A percentile compares a stretch with the other conserved stretches of the same genome.
Evolutionary conservation across 2,888 invertebrate genomes (phyloP).

Genomic region (Aelia acuminata): DNA sequence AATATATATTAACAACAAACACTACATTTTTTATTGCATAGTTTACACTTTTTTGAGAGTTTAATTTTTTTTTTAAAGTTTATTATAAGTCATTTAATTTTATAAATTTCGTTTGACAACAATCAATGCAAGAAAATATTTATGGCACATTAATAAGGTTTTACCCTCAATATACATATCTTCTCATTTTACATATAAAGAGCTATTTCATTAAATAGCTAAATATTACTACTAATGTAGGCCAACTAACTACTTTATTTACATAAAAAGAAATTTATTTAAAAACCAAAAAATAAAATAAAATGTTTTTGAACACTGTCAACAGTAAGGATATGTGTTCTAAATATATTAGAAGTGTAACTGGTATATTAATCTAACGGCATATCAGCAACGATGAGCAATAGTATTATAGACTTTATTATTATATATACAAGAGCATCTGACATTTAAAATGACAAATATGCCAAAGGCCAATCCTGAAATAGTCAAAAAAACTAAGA

Average conservation of each 20-base stretch:
- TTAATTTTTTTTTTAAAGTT: constrained; percentile 1
- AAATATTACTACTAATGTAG: constrained; percentile 59
- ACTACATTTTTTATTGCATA: constrained; percentile 60
- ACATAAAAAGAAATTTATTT: constrained; percentile 42
- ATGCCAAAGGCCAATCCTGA: background rate
- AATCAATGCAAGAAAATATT: constrained; percentile 43
- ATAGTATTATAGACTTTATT: background rate
- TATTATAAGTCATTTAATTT: background rate
- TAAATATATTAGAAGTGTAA: constrained; percentile 1
- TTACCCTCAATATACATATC: constrained; percentile 43
- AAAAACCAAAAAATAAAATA: constrained; percentile 8
- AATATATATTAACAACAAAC: constrained; percentile 53
- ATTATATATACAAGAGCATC: constrained; percentile 9
- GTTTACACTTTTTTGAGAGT: constrained; percentile 58
- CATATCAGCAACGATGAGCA: constrained; percentile 36
- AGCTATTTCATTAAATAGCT: constrained; percentile 18
- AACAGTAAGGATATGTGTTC: constrained; percentile 55
- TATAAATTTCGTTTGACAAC: background rate
- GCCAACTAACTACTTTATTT: constrained; percentile 62
- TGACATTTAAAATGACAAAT: background rate
- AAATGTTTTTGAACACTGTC: background rate
- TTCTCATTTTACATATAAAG: background rate
- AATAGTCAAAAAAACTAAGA: background rate
- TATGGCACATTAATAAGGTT: constrained; percentile 53
- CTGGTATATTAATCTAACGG: background rate